Evolutionary conservation across 2,113 vertebrate genomes (phyloP).

Genomic region (Psephotus haematonotus): DNA sequence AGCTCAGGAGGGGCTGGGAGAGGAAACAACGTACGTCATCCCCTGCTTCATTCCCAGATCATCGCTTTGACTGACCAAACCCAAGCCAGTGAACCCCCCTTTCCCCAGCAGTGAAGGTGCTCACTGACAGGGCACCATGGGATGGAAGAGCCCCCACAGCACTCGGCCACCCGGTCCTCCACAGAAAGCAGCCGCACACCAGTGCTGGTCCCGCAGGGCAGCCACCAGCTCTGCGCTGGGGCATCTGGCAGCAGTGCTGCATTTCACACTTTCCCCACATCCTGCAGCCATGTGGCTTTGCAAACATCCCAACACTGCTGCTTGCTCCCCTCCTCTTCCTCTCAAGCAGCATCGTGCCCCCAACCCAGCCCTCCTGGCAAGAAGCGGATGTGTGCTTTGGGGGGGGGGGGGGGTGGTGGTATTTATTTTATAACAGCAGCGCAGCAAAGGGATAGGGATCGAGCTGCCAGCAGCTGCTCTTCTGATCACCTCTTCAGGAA

Average conservation of each 20-base stretch:
- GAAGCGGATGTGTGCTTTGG: not conserved
- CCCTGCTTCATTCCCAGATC: not conserved
- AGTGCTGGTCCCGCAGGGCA: accelerated
- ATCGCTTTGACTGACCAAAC: not conserved
- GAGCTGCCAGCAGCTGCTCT: not conserved
- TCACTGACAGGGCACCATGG: accelerated
- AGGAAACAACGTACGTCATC: not conserved
- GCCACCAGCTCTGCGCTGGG: accelerated
- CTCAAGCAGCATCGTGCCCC: not conserved
- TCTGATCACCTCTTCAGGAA: not conserved
- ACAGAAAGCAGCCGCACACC: not conserved
- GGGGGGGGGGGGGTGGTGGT: too few relatives aligned
- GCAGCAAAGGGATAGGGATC: not conserved
- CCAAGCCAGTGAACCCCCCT: not conserved
- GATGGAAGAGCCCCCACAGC: not conserved
- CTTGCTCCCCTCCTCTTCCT: not conserved
- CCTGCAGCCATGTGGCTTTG: not conserved
- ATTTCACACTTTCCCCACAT: constrained; percentile 9
- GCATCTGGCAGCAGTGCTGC: not conserved
- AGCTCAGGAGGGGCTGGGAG: not conserved
- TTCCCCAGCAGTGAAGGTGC: not conserved
- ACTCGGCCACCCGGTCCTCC: accelerated
- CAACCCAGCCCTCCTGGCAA: not conserved
- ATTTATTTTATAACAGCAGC: not conserved
- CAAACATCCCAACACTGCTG: not conserved